Percentiles rank a stretch among this genome's conserved stretches.
phyloP scores from a whole-genome alignment of 1,140 invertebrate species.

The Drosophila ohnishii region DNA sequence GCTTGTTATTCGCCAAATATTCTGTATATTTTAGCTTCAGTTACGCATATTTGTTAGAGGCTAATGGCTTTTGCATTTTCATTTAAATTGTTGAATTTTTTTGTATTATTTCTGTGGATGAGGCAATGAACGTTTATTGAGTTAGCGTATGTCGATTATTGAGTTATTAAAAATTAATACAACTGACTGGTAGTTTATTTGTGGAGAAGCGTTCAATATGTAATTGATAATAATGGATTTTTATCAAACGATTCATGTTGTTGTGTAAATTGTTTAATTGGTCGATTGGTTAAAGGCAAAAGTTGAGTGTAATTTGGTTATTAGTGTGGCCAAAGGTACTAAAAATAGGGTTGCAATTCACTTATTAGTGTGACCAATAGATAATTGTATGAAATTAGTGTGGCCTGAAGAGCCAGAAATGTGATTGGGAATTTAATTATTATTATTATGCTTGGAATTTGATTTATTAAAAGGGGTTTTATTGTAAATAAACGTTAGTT shows the following conservation, averaged over 20 bases:
- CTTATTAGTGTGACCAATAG: neutral
- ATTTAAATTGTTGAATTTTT: constrained; percentile 11
- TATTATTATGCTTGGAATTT: too few species aligned
- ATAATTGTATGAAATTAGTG: too few species aligned
- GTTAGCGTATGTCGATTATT: constrained; percentile 17
- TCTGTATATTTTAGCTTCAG: constrained; percentile 5
- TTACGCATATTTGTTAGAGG: constrained; percentile 11
- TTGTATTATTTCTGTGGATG: neutral
- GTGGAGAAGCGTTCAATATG: constrained; percentile 1
- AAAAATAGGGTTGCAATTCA: too few species aligned
- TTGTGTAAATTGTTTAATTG: constrained; percentile 10
- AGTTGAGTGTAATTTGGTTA: neutral
- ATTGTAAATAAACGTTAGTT: too few species aligned
- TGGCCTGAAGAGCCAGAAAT: neutral
- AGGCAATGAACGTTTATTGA: constrained; percentile 1
- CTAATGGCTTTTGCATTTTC: constrained; percentile 21
- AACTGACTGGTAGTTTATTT: constrained; percentile 13
- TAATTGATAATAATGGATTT: constrained; percentile 11
- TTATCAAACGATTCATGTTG: neutral
- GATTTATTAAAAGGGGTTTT: too few species aligned
- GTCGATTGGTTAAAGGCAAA: neutral
- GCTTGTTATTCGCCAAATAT: constrained; percentile 3
- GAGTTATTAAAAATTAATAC: constrained; percentile 12
- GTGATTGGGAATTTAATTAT: neutral
- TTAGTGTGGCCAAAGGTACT: neutral